These are phyloP conservation scores for Drosophila baimaii DNA, from an alignment of 1,140 invertebrate species.

Conservation along the genomic window DNA sequence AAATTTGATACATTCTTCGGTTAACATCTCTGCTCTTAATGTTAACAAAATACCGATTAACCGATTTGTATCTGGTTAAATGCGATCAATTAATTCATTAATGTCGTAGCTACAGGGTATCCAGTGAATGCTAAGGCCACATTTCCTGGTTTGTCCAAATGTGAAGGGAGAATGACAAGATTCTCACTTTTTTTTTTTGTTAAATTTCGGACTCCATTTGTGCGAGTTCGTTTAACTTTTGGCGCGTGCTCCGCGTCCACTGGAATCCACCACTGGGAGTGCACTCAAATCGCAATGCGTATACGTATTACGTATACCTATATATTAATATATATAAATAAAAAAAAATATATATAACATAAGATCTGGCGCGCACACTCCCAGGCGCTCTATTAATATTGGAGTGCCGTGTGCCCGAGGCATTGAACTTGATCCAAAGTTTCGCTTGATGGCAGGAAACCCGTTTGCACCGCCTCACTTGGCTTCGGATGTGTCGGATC, in stretches of 20 bases:
- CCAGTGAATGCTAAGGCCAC: neutral
- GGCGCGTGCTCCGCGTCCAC: constrained; percentile 40
- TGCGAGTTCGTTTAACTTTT: constrained; percentile 55
- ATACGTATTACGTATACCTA: constrained; percentile 10
- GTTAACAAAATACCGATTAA: neutral
- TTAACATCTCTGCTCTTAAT: neutral
- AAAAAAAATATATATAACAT: neutral
- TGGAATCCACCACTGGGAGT: neutral
- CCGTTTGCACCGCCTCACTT: constrained; percentile 32
- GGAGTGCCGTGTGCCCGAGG: constrained; percentile 5
- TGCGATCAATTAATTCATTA: neutral
- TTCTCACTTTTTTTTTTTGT: constrained; percentile 44
- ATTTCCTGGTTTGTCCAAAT: constrained; percentile 29
- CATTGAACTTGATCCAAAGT: constrained; percentile 48
- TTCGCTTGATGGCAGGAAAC: constrained; percentile 20
- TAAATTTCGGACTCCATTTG: constrained; percentile 28
- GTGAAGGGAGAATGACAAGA: constrained; percentile 45
- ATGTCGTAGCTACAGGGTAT: constrained; percentile 34
- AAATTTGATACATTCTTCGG: neutral
- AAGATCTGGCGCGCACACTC: constrained; percentile 13
- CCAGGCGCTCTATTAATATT: constrained; percentile 22
- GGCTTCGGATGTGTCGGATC: constrained; percentile 6
- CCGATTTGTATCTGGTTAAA: neutral
- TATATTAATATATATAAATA: neutral
- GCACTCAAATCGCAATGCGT: constrained; percentile 13